Evolutionary conservation across 2,113 vertebrate genomes (phyloP).

Genomic region (Paradisaea rubra): DNA sequence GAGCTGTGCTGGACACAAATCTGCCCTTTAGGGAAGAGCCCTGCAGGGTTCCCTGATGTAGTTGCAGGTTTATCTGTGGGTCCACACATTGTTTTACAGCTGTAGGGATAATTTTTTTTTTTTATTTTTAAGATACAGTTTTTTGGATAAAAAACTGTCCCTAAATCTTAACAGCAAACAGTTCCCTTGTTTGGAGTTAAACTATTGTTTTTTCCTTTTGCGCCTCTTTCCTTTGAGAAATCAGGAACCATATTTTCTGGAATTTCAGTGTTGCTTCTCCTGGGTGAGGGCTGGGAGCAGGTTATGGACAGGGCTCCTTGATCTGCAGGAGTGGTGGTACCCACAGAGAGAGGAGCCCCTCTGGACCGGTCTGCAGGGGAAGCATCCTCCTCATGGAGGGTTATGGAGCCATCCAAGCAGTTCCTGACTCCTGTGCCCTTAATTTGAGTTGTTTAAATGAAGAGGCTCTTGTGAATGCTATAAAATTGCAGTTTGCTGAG

Average conservation of each 20-base stretch:
- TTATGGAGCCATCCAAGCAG: neutral
- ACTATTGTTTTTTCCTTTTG: neutral
- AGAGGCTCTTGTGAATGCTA: neutral
- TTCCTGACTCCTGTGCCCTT: neutral
- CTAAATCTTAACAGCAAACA: fast-evolving
- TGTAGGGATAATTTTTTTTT: neutral
- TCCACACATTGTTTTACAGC: neutral
- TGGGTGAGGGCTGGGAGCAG: neutral
- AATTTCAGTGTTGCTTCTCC: neutral
- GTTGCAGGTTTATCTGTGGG: neutral
- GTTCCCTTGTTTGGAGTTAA: neutral
- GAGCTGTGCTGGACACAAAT: neutral
- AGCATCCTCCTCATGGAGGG: neutral
- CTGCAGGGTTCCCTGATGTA: fast-evolving
- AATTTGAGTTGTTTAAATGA: neutral
- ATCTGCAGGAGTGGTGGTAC: neutral
- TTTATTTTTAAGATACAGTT: neutral
- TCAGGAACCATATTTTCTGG: fast-evolving
- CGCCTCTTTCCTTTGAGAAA: neutral
- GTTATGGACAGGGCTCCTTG: neutral
- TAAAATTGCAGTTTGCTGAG: neutral
- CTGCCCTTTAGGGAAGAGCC: neutral
- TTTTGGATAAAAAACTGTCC: neutral
- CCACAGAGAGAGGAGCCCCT: fast-evolving
- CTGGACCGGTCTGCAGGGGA: neutral